Evolutionary conservation across 2,888 invertebrate genomes (phyloP).

Genomic region (Amblyjoppa proteus): DNA sequence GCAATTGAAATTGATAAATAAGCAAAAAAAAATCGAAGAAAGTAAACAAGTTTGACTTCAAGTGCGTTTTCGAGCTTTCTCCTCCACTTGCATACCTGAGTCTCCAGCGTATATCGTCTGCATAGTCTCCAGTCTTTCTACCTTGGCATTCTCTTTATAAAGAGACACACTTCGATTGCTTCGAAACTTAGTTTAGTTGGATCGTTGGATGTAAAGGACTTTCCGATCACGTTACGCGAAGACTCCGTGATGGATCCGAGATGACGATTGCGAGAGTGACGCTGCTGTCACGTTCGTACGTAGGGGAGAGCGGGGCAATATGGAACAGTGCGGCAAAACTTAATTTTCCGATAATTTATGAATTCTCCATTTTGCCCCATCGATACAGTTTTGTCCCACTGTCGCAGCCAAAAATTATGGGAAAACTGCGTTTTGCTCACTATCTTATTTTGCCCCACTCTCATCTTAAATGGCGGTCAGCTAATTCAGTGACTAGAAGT

Average conservation of each 20-base stretch:
- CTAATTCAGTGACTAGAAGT: too few relatives aligned
- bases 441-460: too few relatives aligned
- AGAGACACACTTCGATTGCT: conserved; percentile 84
- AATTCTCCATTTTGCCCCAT: not conserved
- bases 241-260: conserved; percentile 81
- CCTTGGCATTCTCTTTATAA: conserved; percentile 74
- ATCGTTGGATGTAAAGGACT: conserved; percentile 83
- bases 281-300: conserved; percentile 63
- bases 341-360: too few relatives aligned
- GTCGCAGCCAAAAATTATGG: too few relatives aligned
- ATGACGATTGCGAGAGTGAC: conserved; percentile 78
- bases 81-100: conserved; percentile 20
- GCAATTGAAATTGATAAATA: too few relatives aligned
- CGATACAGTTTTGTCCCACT: too few relatives aligned
- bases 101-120: conserved; percentile 64
- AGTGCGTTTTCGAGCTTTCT: not conserved
- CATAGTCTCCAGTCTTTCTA: conserved; percentile 62
- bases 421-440: too few relatives aligned
- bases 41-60: too few relatives aligned
- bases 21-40: too few relatives aligned
- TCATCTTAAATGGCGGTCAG: too few relatives aligned
- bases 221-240: conserved; percentile 82
- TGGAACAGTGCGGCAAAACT: too few relatives aligned
- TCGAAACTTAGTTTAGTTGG: conserved; percentile 83
- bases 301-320: not conserved